phyloP scores from a whole-genome alignment of 2,888 invertebrate species.

The Cinara cedri region DNA sequence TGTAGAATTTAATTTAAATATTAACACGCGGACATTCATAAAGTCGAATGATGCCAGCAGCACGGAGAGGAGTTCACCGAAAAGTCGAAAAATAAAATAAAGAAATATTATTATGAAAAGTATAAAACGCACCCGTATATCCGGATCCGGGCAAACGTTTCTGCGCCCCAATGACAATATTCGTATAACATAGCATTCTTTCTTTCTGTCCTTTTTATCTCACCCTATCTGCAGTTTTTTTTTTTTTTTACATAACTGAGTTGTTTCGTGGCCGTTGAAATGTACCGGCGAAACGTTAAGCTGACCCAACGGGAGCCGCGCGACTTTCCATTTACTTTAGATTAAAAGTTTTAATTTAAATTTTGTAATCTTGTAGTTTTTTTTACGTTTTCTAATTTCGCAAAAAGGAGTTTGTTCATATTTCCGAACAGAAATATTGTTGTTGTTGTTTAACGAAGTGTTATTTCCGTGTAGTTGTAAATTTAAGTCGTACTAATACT shows the following conservation, averaged over 20 bases:
- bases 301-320: not conserved
- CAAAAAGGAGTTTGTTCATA: not conserved
- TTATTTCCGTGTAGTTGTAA: no score
- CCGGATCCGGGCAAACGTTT: slow-evolving; percentile 35
- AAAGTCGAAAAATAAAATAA: not conserved
- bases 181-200: not conserved
- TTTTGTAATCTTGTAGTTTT: not conserved
- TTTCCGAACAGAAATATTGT: not conserved
- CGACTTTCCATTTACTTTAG: slow-evolving; percentile 23
- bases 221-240: not conserved
- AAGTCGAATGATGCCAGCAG: slow-evolving; percentile 25
- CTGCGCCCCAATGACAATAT: slow-evolving; percentile 37
- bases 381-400: not conserved
- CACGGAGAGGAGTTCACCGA: not conserved
- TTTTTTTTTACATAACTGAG: slow-evolving; percentile 7
- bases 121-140: slow-evolving; percentile 28
- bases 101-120: slow-evolving; percentile 32
- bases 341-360: slow-evolving; percentile 39
- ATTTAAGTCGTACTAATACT: no score
- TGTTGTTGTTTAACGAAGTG: no score
- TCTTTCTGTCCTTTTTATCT: not conserved
- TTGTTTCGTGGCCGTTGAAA: slow-evolving; percentile 29
- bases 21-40: slow-evolving; percentile 44
- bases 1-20: slow-evolving; percentile 56
- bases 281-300: not conserved